Conservation (phyloP, 2,113 vertebrate species). For the Notarius lentiginosus region DNA sequence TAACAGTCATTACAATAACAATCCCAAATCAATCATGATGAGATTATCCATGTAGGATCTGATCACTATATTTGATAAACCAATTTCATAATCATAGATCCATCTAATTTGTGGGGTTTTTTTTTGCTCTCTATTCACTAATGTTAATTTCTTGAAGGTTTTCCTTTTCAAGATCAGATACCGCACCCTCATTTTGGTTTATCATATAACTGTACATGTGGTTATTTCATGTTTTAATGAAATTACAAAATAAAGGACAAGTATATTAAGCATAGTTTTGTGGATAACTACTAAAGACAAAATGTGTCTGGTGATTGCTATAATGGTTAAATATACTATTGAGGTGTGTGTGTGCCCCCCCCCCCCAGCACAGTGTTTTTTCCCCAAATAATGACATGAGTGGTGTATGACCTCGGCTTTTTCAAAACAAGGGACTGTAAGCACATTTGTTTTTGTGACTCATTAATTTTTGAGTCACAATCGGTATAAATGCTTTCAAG, state of each 20-base stretch:
- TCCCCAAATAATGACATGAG: constrained; percentile 22
- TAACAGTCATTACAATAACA: not conserved
- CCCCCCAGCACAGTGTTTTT: not conserved
- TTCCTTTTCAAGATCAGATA: not conserved
- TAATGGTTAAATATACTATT: too few species aligned
- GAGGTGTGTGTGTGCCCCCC: not conserved
- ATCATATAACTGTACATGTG: not conserved
- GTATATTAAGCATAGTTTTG: not conserved
- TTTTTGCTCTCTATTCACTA: not conserved
- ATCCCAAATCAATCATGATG: not conserved
- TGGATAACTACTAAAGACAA: not conserved
- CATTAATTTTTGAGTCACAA: not conserved
- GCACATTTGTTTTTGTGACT: constrained; percentile 30
- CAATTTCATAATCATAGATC: too few species aligned
- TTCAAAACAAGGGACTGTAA: not conserved
- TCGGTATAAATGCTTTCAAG: constrained; percentile 11
- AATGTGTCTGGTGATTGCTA: too few species aligned
- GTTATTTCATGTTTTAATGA: not conserved
- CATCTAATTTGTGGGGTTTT: not conserved
- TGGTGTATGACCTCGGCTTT: constrained; percentile 12
- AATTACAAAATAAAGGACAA: not conserved
- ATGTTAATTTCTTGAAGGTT: too few species aligned
- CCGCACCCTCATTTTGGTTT: not conserved
- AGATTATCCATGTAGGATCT: not conserved
- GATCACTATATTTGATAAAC: not conserved